Conservation (phyloP, 2,113 vertebrate species). For the Aviceda subcristata region DNA sequence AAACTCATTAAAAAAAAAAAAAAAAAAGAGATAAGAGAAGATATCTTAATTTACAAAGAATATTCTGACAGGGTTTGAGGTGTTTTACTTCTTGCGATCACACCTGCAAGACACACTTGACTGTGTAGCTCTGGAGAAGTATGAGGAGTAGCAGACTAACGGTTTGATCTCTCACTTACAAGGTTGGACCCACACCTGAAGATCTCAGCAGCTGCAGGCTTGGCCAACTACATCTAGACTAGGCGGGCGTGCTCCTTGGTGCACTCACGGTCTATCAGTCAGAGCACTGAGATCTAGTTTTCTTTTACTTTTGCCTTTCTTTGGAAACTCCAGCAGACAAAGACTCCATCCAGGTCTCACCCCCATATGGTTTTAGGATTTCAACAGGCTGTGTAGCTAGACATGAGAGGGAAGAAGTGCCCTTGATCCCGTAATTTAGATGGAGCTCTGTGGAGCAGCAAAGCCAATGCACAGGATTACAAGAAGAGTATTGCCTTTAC, state of each 20-base stretch:
- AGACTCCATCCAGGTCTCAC: neutral
- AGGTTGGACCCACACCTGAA: neutral
- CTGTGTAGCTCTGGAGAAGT: neutral
- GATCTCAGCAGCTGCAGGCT: neutral
- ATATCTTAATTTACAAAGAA: neutral
- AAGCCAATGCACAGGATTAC: neutral
- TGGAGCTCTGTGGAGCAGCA: neutral
- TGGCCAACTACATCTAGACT: neutral
- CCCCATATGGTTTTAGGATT: neutral
- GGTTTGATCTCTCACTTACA: neutral
- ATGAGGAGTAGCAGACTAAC: neutral
- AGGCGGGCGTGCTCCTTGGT: neutral
- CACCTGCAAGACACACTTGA: neutral
- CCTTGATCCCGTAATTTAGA: neutral
- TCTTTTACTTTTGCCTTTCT: neutral
- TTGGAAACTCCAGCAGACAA: neutral
- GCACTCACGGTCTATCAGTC: neutral
- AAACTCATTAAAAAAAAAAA: neutral
- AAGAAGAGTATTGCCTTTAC: neutral
- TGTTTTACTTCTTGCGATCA: neutral
- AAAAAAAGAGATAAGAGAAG: neutral
- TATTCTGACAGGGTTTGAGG: neutral
- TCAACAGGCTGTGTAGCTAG: neutral
- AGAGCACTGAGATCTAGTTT: neutral
- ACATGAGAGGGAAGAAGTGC: neutral